A percentile compares a stretch with the other conserved stretches of the same genome.
Evolutionary conservation across 2,888 invertebrate genomes (phyloP).

Genomic region (Eristalinus aeneus): DNA sequence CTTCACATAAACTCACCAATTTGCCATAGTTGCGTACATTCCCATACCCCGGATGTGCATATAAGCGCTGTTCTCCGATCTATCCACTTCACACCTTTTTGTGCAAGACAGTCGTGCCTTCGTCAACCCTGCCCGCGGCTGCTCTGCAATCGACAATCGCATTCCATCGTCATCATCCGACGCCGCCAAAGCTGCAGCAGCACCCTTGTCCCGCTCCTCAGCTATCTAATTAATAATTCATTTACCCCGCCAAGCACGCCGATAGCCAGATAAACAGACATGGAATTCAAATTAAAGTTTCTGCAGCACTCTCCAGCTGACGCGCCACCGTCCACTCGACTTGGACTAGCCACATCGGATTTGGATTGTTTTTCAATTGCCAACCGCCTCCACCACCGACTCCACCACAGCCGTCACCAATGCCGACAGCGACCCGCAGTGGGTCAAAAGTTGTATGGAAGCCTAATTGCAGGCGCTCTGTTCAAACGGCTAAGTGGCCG

Average conservation of each 20-base stretch:
- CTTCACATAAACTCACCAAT: no score
- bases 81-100: conserved; percentile 1
- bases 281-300: conserved; percentile 68
- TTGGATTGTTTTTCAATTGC: conserved; percentile 44
- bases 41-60: background rate
- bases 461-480: conserved; percentile 58
- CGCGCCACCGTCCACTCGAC: conserved; percentile 5
- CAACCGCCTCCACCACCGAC: no score
- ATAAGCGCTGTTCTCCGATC: background rate
- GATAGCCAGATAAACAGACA: conserved; percentile 68
- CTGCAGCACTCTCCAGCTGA: conserved; percentile 42
- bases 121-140: background rate
- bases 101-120: background rate
- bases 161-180: conserved; percentile 6
- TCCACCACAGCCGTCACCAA: background rate
- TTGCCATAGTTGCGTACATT: background rate
- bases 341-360: conserved; percentile 36
- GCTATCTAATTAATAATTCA: conserved; percentile 67
- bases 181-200: conserved; percentile 3
- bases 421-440: conserved; percentile 25
- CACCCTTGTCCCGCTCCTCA: conserved; percentile 19
- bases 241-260: conserved; percentile 49
- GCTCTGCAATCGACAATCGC: conserved; percentile 9
- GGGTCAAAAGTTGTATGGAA: conserved; percentile 53
- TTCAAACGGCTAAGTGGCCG: conserved; percentile 32